Evolutionary conservation across 2,888 invertebrate genomes (phyloP), one percentile per base, ranked within the genome.

Genomic region (Frankliniella intonsa): DNA sequence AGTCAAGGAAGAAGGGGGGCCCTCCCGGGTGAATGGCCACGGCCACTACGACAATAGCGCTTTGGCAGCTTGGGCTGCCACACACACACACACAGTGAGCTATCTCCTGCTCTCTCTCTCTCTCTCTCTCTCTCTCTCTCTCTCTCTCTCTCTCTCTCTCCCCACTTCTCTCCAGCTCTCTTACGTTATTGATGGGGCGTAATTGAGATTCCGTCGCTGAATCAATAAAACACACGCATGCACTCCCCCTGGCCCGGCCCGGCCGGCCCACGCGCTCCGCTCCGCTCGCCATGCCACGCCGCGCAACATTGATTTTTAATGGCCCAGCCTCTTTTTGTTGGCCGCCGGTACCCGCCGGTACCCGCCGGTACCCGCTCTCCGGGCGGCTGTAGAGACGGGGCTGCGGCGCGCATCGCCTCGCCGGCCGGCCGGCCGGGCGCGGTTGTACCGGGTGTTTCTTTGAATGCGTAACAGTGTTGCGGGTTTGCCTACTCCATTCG

Each of bases 131-230:
- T 38, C 38, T 38, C 38, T 38, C 38, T 38, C 38, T 38, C 38
- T 38, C 38, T 38, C 38, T 38, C 38, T 5, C 38, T 2, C 38
- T 2, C 14, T 17, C 19, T 14, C 62, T 17, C 62, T 14, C 19
- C 62, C 17, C 1, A 5, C 62, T 17, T 62, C 62, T n/a, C 19
- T 62, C 69, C 69, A n/a, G n/a, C 69, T 22, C 69, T 22, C 69
- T 25, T 25, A 25, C 25, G 69, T 76, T 76, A 76, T 76, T 76
- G 69, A 76, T 76, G 69, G 25, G 9, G 5, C 69, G 69, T 76
- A 76, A 76, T 76, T 76, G 69, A 76, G 69, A 76, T 76, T 76
- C 69, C 62, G 62, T 62, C 62, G 62, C 62, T 76, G 69, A 76
- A 25, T 76, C 69, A 76, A 76, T 76, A 76, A 76, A 76, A 76